phyloP scores from a whole-genome alignment of 2,797 vertebrate genomes.

The Leucoraja ocellata region DNA sequence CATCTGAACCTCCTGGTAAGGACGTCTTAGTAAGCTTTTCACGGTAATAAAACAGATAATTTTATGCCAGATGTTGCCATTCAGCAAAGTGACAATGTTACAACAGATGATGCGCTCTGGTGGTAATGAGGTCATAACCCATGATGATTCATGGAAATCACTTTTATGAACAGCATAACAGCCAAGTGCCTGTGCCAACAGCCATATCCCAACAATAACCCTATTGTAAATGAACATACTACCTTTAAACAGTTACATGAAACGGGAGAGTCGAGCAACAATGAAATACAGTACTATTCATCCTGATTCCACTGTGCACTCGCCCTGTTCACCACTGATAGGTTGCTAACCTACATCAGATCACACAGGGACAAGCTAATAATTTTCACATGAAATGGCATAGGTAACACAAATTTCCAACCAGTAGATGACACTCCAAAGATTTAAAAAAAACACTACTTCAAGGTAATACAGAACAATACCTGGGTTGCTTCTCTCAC shows the following conservation, averaged over 20 bases:
- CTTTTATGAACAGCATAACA: constrained; percentile 27
- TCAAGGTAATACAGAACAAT: background rate
- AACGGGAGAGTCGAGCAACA: background rate
- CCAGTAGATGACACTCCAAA: background rate
- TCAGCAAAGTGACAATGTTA: constrained; percentile 19
- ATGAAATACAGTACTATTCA: background rate
- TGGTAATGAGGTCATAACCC: constrained; percentile 36
- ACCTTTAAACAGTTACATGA: background rate
- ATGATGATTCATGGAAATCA: constrained; percentile 29
- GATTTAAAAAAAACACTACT: background rate
- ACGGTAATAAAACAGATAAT: constrained; percentile 30
- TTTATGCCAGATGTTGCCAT: constrained; percentile 35
- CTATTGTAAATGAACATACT: constrained; percentile 29
- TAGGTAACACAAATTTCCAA: background rate
- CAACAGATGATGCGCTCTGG: constrained; percentile 30
- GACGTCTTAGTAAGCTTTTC: background rate
- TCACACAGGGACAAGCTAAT: background rate
- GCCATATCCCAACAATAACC: constrained; percentile 18
- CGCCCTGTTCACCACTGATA: background rate
- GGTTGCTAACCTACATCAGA: background rate
- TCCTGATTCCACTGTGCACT: background rate
- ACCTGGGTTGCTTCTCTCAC: background rate
- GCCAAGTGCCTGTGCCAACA: constrained; percentile 24
- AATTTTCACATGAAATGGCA: background rate
- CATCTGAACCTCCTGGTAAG: constrained; percentile 2